A percentile compares a stretch with the other conserved stretches of the same genome.
These are phyloP conservation scores for Bombylius major DNA, from an alignment of 2,888 invertebrate species.

Conservation along the genomic window DNA sequence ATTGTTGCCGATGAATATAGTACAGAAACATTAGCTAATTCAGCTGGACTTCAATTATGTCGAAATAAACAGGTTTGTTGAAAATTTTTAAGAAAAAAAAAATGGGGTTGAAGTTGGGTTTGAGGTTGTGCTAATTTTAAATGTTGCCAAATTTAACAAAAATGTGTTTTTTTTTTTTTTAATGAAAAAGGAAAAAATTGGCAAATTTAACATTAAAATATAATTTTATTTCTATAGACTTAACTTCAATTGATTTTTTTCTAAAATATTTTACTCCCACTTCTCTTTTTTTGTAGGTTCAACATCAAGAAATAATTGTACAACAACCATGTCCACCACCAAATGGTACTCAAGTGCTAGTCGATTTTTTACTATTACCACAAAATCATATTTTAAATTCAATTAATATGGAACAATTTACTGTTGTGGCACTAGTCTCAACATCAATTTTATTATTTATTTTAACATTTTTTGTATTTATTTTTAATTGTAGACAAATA, in stretches of 20 bases:
- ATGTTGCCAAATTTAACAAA: too few relatives aligned
- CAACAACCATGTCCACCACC: conserved; percentile 70
- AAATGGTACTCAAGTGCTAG: conserved; percentile 59
- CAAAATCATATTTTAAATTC: conserved; percentile 42
- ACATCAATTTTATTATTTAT: conserved; percentile 50
- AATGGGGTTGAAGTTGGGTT: background rate
- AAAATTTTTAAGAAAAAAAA: background rate
- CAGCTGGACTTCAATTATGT: conserved; percentile 42
- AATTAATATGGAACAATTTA: conserved; percentile 41
- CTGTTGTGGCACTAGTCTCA: conserved; percentile 46
- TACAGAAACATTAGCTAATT: conserved; percentile 46
- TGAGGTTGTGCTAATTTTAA: background rate
- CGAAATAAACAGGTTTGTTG: conserved; percentile 56
- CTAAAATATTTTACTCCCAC: background rate
- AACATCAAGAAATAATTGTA: conserved; percentile 76
- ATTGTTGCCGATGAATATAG: conserved; percentile 53
- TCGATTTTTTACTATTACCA: conserved; percentile 40
- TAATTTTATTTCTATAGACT: too few relatives aligned
- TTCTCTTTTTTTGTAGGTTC: conserved; percentile 42
- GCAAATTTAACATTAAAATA: too few relatives aligned
- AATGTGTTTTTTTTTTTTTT: background rate
- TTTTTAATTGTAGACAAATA: conserved; percentile 39
- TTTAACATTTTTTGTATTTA: conserved; percentile 47
- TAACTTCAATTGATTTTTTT: background rate
- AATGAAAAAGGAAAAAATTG: background rate